Percentiles rank a stretch among this genome's conserved stretches.
phyloP scores from a whole-genome alignment of 2,888 invertebrate genomes.

The Melinopterus prodromus region DNA sequence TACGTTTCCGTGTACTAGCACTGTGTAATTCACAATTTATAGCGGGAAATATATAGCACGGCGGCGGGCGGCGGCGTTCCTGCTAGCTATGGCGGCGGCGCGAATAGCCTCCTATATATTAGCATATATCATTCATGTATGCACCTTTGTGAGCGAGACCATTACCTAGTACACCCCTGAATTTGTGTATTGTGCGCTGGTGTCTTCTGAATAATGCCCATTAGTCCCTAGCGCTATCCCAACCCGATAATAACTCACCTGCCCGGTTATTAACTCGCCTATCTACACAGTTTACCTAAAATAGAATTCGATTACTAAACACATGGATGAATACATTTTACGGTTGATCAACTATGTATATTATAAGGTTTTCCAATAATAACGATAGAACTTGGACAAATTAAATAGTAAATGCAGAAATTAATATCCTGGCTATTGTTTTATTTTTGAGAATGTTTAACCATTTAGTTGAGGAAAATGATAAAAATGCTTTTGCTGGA shows the following conservation, averaged over 20 bases:
- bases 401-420: no score
- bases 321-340: neutral
- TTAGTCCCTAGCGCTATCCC: neutral
- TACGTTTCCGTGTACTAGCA: slow-evolving; percentile 28
- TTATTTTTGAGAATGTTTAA: no score
- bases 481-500: no score
- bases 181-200: slow-evolving; percentile 31
- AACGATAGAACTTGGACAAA: neutral
- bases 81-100: slow-evolving; percentile 12
- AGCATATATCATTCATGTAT: slow-evolving; percentile 38
- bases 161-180: slow-evolving; percentile 34
- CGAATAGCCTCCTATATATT: slow-evolving; percentile 33
- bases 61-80: slow-evolving; percentile 12
- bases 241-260: neutral
- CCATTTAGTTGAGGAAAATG: no score
- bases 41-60: slow-evolving; percentile 32
- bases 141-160: slow-evolving; percentile 33
- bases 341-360: neutral
- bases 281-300: neutral
- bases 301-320: neutral
- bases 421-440: no score
- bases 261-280: neutral
- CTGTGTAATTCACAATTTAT: slow-evolving; percentile 36
- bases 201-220: slow-evolving; percentile 38
- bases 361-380: neutral